phyloP scores from a whole-genome alignment of 1,140 invertebrate species.

The Drosophila sp. region DNA sequence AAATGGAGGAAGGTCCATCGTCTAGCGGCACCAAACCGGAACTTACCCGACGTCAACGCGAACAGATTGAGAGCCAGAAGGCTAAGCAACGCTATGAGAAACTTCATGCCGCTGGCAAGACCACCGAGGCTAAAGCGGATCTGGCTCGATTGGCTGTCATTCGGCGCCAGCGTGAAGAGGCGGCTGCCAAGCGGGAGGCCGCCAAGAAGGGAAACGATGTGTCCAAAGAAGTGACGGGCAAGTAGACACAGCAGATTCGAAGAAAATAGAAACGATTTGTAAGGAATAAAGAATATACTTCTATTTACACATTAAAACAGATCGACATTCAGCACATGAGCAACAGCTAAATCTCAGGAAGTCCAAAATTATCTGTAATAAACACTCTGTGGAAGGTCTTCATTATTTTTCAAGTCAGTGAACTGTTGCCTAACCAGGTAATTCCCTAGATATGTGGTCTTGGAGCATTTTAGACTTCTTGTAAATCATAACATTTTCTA shows the following conservation, averaged over 20 bases:
- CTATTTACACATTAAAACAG: too few relatives aligned
- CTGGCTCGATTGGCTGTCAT: slow-evolving; percentile 95
- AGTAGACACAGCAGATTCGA: slow-evolving; percentile 28
- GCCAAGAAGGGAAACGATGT: slow-evolving; percentile 87
- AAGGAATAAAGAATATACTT: neutral
- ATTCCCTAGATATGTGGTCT: too few relatives aligned
- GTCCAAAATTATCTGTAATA: neutral
- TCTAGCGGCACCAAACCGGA: slow-evolving; percentile 86
- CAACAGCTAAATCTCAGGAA: neutral
- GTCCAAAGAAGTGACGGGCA: slow-evolving; percentile 39
- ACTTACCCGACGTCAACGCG: slow-evolving; percentile 90
- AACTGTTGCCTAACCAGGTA: too few relatives aligned
- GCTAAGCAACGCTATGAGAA: slow-evolving; percentile 95
- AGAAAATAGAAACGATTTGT: neutral
- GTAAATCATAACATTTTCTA: too few relatives aligned
- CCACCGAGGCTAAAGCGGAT: slow-evolving; percentile 97
- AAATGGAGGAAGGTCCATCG: slow-evolving; percentile 61
- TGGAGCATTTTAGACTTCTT: too few relatives aligned
- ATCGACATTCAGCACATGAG: too few relatives aligned
- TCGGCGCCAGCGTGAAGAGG: slow-evolving; percentile 96
- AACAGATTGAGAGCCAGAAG: slow-evolving; percentile 96
- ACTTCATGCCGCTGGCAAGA: slow-evolving; percentile 96
- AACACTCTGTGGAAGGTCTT: too few relatives aligned
- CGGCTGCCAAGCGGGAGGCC: slow-evolving; percentile 93
- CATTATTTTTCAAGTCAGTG: too few relatives aligned